A percentile compares a stretch with the other conserved stretches of the same genome.
phyloP scores from a whole-genome alignment of 1,140 invertebrate genomes.

The Euschistus heros region DNA sequence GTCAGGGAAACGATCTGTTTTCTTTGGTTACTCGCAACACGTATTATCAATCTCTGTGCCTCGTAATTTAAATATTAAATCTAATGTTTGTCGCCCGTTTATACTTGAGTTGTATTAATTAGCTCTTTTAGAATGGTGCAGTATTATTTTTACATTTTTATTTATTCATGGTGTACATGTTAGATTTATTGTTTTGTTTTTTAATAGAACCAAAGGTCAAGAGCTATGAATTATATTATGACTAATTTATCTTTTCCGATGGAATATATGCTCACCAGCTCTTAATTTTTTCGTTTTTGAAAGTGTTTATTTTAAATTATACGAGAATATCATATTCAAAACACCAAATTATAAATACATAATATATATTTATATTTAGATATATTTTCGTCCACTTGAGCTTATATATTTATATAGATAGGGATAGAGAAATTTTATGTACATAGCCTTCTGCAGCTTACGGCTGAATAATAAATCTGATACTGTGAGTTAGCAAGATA shows the following conservation, averaged over 20 bases:
- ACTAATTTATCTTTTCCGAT: no score
- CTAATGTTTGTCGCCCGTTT: no score
- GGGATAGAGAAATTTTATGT: background rate
- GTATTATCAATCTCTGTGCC: conserved; percentile 3
- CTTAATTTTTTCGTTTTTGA: no score
- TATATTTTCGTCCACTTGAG: conserved; percentile 17
- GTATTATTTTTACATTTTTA: conserved; percentile 1
- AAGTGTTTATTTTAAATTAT: no score
- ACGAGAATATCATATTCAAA: background rate
- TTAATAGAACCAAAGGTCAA: background rate
- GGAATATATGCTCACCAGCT: no score
- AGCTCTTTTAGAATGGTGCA: conserved; percentile 12
- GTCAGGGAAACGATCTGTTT: background rate
- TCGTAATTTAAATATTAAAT: background rate
- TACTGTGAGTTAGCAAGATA: no score
- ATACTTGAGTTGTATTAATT: background rate
- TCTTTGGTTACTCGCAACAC: background rate
- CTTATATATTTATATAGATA: conserved; percentile 5
- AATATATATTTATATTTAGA: conserved; percentile 9
- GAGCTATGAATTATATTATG: background rate
- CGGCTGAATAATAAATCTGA: background rate
- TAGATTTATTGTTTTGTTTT: background rate
- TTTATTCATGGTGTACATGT: no score
- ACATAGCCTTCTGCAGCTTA: conserved; percentile 13
- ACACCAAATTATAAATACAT: conserved; percentile 4